These are phyloP conservation scores for Dermatemys mawii DNA, from an alignment of 2,113 vertebrate species.

Conservation along the genomic window DNA sequence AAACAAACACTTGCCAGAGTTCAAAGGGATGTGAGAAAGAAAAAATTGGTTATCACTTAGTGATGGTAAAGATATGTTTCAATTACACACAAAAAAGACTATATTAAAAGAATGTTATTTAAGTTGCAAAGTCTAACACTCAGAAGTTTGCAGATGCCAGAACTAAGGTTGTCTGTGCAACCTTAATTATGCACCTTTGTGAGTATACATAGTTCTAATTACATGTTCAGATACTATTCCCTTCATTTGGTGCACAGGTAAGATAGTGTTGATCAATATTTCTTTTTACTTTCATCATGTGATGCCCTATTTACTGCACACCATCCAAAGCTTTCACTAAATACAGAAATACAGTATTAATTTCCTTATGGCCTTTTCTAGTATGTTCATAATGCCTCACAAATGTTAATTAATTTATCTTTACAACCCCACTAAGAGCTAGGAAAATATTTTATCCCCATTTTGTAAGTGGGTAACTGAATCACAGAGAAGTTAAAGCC, in stretches of 20 bases:
- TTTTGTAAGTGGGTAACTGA: too few species aligned
- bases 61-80: accelerated
- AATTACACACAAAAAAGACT: neutral
- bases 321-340: neutral
- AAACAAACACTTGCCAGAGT: accelerated
- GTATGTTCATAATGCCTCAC: neutral
- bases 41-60: accelerated
- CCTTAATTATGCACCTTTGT: neutral
- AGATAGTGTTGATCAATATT: neutral
- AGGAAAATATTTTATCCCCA: too few species aligned
- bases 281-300: neutral
- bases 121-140: neutral
- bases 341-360: neutral
- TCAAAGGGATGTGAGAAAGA: accelerated
- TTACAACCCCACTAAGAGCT: neutral
- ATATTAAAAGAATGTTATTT: neutral
- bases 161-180: neutral
- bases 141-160: accelerated
- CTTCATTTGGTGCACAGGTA: neutral
- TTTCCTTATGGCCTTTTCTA: neutral
- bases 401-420: neutral
- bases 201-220: neutral
- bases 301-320: neutral
- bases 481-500: too few species aligned
- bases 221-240: neutral